Evolutionary conservation across 2,888 invertebrate genomes (phyloP).

Genomic region (Odontothrips loti): DNA sequence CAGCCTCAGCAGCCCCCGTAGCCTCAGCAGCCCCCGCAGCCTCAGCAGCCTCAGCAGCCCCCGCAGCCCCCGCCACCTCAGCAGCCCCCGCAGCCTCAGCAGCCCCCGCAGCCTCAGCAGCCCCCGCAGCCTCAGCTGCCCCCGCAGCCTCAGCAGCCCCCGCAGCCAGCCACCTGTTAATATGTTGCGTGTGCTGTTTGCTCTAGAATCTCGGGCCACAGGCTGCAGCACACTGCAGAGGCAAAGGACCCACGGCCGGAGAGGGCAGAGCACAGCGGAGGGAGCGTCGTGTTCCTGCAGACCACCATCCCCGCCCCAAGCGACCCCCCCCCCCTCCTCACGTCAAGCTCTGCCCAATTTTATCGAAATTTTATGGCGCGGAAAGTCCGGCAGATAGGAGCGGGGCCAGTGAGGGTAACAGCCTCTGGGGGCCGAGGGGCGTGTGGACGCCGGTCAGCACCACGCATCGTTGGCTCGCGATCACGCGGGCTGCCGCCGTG

Average conservation of each 20-base stretch:
- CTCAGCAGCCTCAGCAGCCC: too few species aligned
- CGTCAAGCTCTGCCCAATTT: not conserved
- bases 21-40: too few species aligned
- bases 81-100: too few species aligned
- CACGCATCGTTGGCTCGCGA: slow-evolving; percentile 20
- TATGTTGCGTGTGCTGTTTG: not conserved
- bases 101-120: too few species aligned
- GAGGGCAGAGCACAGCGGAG: not conserved
- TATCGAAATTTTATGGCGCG: slow-evolving; percentile 23
- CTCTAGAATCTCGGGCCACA: too few species aligned
- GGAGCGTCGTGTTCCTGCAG: not conserved
- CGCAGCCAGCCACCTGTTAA: not conserved
- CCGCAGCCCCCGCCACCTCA: too few species aligned
- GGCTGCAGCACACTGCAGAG: not conserved
- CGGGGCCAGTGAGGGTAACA: not conserved
- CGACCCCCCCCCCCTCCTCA: not conserved
- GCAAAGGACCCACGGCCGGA: not conserved
- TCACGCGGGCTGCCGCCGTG: slow-evolving; percentile 4
- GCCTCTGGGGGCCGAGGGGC: not conserved
- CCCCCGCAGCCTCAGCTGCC: too few species aligned
- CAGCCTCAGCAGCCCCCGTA: too few species aligned
- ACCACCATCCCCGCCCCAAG: not conserved
- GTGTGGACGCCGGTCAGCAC: not conserved
- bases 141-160: too few species aligned
- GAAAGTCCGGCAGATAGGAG: slow-evolving; percentile 16